Evolutionary conservation across 2,888 invertebrate genomes (phyloP).

Genomic region (Heteromyza rotundicornis): DNA sequence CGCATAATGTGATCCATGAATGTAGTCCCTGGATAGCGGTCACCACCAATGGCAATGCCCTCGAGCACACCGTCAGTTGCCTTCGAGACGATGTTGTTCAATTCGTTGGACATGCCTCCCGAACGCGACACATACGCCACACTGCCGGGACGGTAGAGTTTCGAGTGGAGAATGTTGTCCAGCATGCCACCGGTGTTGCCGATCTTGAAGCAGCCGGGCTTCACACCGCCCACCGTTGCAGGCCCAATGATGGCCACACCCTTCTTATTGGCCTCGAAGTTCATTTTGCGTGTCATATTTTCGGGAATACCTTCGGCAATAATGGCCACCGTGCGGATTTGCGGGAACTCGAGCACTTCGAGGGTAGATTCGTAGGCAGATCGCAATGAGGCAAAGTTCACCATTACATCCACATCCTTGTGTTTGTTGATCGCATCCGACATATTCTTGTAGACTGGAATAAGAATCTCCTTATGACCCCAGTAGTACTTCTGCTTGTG

Average conservation of each 20-base stretch:
- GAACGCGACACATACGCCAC: slow-evolving; percentile 98
- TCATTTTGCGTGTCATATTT: slow-evolving; percentile 94
- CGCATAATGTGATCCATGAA: slow-evolving; percentile 97
- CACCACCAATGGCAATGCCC: slow-evolving; percentile 98
- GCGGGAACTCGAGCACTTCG: slow-evolving; percentile 92
- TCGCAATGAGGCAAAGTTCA: slow-evolving; percentile 96
- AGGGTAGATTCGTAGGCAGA: slow-evolving; percentile 97
- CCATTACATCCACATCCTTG: slow-evolving; percentile 91
- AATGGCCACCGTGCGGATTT: slow-evolving; percentile 95
- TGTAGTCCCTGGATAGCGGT: slow-evolving; percentile 96
- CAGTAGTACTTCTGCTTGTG: slow-evolving; percentile 99
- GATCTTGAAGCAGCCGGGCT: slow-evolving; percentile 98
- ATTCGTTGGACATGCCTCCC: slow-evolving; percentile 99
- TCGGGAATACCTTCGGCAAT: slow-evolving; percentile 99
- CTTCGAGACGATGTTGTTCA: slow-evolving; percentile 97
- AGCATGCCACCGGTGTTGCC: slow-evolving; percentile 99
- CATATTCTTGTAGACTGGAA: slow-evolving; percentile 96
- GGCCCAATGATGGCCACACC: slow-evolving; percentile 90
- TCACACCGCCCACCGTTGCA: slow-evolving; percentile 96
- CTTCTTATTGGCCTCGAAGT: slow-evolving; percentile 81
- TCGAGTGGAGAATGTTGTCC: slow-evolving; percentile 97
- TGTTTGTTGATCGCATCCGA: slow-evolving; percentile 95
- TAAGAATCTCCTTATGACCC: slow-evolving; percentile 96
- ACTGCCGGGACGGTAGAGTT: slow-evolving; percentile 94
- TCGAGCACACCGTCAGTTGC: slow-evolving; percentile 97